Percentiles rank a stretch among this genome's conserved stretches.
These are phyloP conservation scores for Crotalus helleri DNA, from an alignment of 2,113 vertebrate genomes.

Conservation along the genomic window DNA sequence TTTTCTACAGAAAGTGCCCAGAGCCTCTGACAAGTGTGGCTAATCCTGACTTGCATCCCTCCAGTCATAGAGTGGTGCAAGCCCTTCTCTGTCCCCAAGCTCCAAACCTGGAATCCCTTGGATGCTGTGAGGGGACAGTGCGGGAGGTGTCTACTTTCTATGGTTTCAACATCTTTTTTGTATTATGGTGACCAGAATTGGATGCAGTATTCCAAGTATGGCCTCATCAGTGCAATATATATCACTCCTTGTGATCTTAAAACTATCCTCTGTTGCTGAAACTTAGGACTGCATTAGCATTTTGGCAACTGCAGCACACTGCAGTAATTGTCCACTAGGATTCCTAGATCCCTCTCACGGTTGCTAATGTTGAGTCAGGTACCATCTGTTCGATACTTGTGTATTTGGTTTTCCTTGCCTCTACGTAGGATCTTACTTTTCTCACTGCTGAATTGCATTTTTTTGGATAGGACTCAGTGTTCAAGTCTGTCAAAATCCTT, in stretches of 20 bases:
- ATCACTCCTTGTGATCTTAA: neutral
- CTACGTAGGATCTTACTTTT: neutral
- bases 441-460: neutral
- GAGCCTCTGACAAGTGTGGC: neutral
- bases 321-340: neutral
- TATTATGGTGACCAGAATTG: neutral
- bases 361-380: neutral
- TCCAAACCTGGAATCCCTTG: neutral
- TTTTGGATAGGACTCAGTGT: neutral
- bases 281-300: too few relatives aligned
- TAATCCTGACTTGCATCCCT: neutral
- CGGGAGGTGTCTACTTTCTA: too few relatives aligned
- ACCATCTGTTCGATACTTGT: neutral
- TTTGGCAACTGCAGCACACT: too few relatives aligned
- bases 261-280: neutral
- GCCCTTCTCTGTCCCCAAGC: neutral
- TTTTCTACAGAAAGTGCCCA: neutral
- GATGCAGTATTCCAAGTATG: neutral
- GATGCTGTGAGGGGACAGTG: neutral
- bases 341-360: neutral
- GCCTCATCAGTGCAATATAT: neutral
- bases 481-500: neutral
- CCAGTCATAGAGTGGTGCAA: neutral
- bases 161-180: neutral
- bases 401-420: neutral